A percentile compares a stretch with the other conserved stretches of the same genome.
phyloP scores from a whole-genome alignment of 2,113 vertebrate genomes.

The Coptodon rendalli region DNA sequence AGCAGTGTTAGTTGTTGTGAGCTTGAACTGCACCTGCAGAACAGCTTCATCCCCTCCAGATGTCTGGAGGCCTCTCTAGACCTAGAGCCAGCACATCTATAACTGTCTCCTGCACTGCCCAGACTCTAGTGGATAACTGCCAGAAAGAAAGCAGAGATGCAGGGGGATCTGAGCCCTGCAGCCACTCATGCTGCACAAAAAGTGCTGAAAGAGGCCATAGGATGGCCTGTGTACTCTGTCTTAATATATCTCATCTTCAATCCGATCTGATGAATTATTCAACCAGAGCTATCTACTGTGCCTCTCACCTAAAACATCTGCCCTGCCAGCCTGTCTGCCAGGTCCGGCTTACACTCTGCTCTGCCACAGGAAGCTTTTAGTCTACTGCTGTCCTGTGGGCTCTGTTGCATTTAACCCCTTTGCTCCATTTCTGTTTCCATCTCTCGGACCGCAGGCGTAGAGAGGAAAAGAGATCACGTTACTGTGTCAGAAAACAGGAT shows the following conservation, averaged over 20 bases:
- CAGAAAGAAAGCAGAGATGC: constrained; percentile 42
- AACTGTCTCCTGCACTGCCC: constrained; percentile 45
- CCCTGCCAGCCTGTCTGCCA: constrained; percentile 49
- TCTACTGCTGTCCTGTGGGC: constrained; percentile 27
- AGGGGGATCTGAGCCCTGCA: constrained; percentile 28
- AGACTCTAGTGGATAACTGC: constrained; percentile 42
- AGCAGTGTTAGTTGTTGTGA: constrained; percentile 22
- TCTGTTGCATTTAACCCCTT: constrained; percentile 45
- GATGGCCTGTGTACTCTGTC: constrained; percentile 44
- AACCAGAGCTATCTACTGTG: constrained; percentile 50
- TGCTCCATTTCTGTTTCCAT: constrained; percentile 40
- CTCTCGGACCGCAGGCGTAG: constrained; percentile 6
- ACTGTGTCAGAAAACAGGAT: constrained; percentile 7
- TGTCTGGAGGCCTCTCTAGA: constrained; percentile 46
- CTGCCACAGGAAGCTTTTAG: constrained; percentile 67
- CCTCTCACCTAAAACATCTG: constrained; percentile 63
- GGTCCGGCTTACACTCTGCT: constrained; percentile 8
- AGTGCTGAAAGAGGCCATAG: constrained; percentile 44
- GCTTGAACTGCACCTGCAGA: constrained; percentile 55
- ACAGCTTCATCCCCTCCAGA: constrained; percentile 49
- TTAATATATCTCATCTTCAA: constrained; percentile 68
- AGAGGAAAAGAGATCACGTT: constrained; percentile 26
- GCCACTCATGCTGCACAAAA: constrained; percentile 38
- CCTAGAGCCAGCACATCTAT: constrained; percentile 47
- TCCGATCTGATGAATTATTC: constrained; percentile 68